Evolutionary conservation across 2,113 vertebrate species (phyloP).

Genomic region (Cyprinodon tularosa): DNA sequence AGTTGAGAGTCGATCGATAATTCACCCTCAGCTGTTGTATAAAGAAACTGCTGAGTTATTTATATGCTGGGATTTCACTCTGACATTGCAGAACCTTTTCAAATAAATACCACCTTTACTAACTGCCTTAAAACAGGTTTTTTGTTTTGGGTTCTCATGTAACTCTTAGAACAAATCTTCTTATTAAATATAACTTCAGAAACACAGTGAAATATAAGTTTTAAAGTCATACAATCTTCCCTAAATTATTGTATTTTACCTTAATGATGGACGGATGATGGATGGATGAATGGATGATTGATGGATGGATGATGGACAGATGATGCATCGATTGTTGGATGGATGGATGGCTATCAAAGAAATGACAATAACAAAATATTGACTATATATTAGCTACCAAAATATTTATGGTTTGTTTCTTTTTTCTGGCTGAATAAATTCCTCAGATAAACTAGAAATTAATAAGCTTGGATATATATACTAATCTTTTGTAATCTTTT

Average conservation of each 20-base stretch:
- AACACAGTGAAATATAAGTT: background rate
- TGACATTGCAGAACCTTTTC: background rate
- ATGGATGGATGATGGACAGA: slow-evolving; percentile 70
- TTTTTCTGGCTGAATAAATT: slow-evolving; percentile 23
- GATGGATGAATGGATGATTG: slow-evolving; percentile 53
- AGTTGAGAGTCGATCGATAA: slow-evolving; percentile 22
- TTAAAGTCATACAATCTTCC: slow-evolving; percentile 21
- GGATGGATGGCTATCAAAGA: slow-evolving; percentile 28
- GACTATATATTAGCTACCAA: slow-evolving; percentile 2
- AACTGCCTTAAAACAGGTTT: background rate
- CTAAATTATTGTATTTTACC: slow-evolving; percentile 31
- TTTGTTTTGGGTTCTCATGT: background rate
- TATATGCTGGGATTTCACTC: slow-evolving; percentile 14
- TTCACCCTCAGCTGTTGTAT: slow-evolving; percentile 6
- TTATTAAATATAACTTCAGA: background rate
- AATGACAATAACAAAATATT: slow-evolving; percentile 52
- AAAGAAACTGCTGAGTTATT: slow-evolving; percentile 7
- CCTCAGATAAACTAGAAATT: slow-evolving; percentile 45
- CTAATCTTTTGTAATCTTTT: slow-evolving; percentile 19
- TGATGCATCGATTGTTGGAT: slow-evolving; percentile 26
- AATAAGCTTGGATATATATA: slow-evolving; percentile 3
- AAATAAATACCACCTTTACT: background rate
- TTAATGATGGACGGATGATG: slow-evolving; percentile 44
- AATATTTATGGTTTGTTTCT: slow-evolving; percentile 30
- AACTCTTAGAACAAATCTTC: slow-evolving; percentile 2